Base-by-base conservation (phyloP, 2,797 vertebrate species). In the Myoxocephalus aenaeus region DNA sequence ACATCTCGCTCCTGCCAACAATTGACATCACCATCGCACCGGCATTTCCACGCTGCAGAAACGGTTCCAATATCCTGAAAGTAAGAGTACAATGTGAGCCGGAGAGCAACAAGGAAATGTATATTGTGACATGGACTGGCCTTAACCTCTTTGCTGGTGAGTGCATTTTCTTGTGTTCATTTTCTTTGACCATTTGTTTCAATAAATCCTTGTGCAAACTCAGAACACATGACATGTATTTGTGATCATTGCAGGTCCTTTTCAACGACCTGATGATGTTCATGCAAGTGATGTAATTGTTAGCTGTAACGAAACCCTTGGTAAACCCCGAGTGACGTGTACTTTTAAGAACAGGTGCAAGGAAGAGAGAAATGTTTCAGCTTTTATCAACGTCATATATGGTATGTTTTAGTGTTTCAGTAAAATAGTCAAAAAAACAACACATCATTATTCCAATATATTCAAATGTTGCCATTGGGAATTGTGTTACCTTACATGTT, bases 1-100 rank as follows among this genome's bases (percentile, higher is more conserved):
- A 93, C 10, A 25, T 95, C 5, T 80, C 86, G 9, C 82, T 93
- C 32, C 36, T 72, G 65, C 94, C 95, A 11, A 1, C 69, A 0
- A 89, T 95, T 48, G 0, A 14, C 0, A 82, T 70, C 22, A 58
- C 0, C 5, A 80, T 44, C 0, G 0, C 0, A 0, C 92, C 92
- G 6, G 22, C 51, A 17, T 95, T 92, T 79, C 93, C 93, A 2
- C 42, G 0, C 12, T 96, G 94, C 29, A 1, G 0, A 0, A 0
- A 0, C 0, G 0, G 0, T 0, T 0, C 0, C 0, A 5, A 2
- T 2, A 0, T 11, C 0, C 0, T 15, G 0, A 0, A 0, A 0
- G 20, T 92, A 5, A 1, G 0, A 0, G 51, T 73, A 6, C 2
- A 0, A 0, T 95, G 93, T 83, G 15, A 64, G 0, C 88, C 90